Evolutionary conservation across 2,888 invertebrate species (phyloP), one percentile per base, ranked within the genome.

Genomic region (Gastrophysa polygoni): DNA sequence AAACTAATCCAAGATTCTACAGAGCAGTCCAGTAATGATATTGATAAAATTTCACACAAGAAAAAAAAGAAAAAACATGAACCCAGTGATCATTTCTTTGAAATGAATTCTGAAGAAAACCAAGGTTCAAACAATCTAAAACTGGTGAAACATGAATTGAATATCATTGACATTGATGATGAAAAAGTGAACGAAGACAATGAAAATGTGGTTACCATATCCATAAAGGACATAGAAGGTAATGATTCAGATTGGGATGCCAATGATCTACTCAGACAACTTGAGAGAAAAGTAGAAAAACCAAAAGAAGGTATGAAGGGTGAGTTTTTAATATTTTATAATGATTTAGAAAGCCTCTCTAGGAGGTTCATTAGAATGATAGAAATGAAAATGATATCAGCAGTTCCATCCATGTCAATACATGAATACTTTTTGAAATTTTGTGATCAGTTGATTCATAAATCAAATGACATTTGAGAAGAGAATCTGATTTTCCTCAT

Each of bases 181-280:
- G 58, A 61, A 34, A 52, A 59, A 24, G 48, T 47, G 11, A 59
- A 64, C 43, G 62, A 62, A 34, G 60, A 58, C 24, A 57, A 52
- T 61, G 63, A 61, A 48, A 59, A 64, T 50, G 63, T 65, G 54
- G 65, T 63, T 4, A 60, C 60, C 24, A 63, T 65, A 46, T 64
- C 64, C 21, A 52, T 61, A 34, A 59, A 55, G 38, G 59, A 68
- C 63, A 49, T 61, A 16, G 61, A 58, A 20, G 60, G 60, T 48
- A 52, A 51, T 28, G 68, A 68, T 58, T 66, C 68, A 18, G 68
- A 70, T 59, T 61, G 66, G 60, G 68, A 68, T 54, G 68, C 66
- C 50, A 64, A 66, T 60, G 67, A 68, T 46, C 51, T 71, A 6
- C 63, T 66, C 21, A 67, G 63, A 56, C 64, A 67, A 46, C 62